phyloP scores from a whole-genome alignment of 2,888 invertebrate genomes.

The Stenoptilia bipunctidactyla region DNA sequence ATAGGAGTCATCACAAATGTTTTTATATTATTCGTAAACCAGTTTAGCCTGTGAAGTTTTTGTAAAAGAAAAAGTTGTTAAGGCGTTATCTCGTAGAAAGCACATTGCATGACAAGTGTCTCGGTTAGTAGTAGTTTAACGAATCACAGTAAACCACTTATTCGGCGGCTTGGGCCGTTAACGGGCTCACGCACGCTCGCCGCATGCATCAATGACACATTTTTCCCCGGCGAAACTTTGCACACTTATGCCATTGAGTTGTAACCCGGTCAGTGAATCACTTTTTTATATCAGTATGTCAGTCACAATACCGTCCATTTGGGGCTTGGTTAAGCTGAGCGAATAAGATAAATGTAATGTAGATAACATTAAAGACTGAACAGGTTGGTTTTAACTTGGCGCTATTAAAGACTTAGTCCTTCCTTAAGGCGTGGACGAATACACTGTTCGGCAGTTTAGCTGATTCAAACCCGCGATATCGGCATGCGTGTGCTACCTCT shows the following conservation, averaged over 20 bases:
- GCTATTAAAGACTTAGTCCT: slow-evolving; percentile 23
- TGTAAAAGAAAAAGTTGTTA: slow-evolving; percentile 4
- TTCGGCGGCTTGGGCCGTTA: slow-evolving; percentile 65
- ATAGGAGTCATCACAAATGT: too few species aligned
- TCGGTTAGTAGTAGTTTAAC: slow-evolving; percentile 56
- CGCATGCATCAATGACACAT: slow-evolving; percentile 64
- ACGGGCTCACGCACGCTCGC: slow-evolving; percentile 48
- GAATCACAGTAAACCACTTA: slow-evolving; percentile 65
- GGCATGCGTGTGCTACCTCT: slow-evolving; percentile 36
- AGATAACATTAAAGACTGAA: too few species aligned
- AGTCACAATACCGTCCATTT: background rate
- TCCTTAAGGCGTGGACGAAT: slow-evolving; percentile 31
- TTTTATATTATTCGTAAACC: too few species aligned
- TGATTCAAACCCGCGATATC: slow-evolving; percentile 32
- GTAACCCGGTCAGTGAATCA: slow-evolving; percentile 64
- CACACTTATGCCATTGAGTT: slow-evolving; percentile 65
- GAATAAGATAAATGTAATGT: too few species aligned
- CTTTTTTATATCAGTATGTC: slow-evolving; percentile 51
- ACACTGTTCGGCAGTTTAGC: slow-evolving; percentile 23
- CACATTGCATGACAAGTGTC: slow-evolving; percentile 55
- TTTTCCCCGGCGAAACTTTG: slow-evolving; percentile 63
- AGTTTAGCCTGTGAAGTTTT: too few species aligned
- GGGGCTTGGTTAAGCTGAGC: too few species aligned
- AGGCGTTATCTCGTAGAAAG: slow-evolving; percentile 16
- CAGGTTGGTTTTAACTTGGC: slow-evolving; percentile 1